A percentile compares a stretch with the other conserved stretches of the same genome.
These are phyloP conservation scores for Trachythela sp. DNA, from an alignment of 64 coral and sea anemone species.

Conservation along the genomic window DNA sequence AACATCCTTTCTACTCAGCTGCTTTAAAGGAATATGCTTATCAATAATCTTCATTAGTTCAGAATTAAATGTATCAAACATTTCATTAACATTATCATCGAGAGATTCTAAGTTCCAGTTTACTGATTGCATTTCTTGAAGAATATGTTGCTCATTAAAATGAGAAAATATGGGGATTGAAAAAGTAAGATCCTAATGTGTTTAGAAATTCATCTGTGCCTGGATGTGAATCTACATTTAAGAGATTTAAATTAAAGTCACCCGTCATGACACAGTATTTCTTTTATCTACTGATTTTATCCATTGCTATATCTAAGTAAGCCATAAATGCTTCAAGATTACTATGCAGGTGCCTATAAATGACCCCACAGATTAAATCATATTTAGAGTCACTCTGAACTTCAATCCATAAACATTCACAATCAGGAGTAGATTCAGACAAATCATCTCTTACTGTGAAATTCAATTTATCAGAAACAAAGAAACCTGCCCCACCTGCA, in stretches of 20 bases:
- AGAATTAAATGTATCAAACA: too few relatives aligned
- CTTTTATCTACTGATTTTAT: constrained; percentile 13
- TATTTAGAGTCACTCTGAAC: constrained; percentile 18
- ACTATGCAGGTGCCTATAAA: constrained; percentile 42
- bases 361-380: constrained; percentile 19
- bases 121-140: too few relatives aligned
- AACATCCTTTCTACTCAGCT: too few relatives aligned
- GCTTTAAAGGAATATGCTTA: too few relatives aligned
- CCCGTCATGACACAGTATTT: constrained; percentile 17
- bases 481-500: constrained; percentile 12
- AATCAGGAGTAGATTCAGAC: constrained; percentile 5
- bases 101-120: too few relatives aligned
- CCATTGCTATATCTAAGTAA: constrained; percentile 7
- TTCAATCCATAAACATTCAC: constrained; percentile 29
- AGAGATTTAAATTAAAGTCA: constrained; percentile 13
- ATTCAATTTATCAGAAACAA: constrained; percentile 19
- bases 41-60: too few relatives aligned
- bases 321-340: constrained; percentile 22
- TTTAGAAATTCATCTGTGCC: too few relatives aligned
- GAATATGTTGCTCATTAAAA: too few relatives aligned
- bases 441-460: constrained; percentile 12
- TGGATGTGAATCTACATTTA: constrained; percentile 41
- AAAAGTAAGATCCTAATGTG: too few relatives aligned
- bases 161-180: too few relatives aligned
- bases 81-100: too few relatives aligned